These are phyloP conservation scores for Phaetusa simplex DNA, from an alignment of 2,113 vertebrate genomes.

Conservation along the genomic window DNA sequence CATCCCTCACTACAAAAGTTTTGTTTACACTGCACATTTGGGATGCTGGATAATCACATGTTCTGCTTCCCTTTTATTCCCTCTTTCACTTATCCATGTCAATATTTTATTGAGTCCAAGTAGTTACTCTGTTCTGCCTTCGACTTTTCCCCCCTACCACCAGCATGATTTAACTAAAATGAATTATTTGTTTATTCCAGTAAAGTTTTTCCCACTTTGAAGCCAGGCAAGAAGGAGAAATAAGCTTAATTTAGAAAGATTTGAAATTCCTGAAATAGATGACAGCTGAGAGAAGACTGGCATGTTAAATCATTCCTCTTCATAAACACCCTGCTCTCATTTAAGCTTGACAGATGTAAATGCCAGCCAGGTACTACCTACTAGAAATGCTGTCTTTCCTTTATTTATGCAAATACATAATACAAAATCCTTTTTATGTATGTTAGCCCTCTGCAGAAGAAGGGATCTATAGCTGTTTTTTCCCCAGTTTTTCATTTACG, in stretches of 20 bases:
- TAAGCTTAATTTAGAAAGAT: constrained; percentile 53
- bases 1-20: background rate
- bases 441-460: background rate
- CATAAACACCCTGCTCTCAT: constrained; percentile 41
- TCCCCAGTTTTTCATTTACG: background rate
- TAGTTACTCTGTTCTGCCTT: background rate
- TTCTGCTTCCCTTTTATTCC: background rate
- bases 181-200: constrained; percentile 42
- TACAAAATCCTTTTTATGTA: background rate
- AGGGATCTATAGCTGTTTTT: background rate
- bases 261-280: constrained; percentile 52
- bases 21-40: constrained; percentile 8
- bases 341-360: constrained; percentile 62
- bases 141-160: background rate
- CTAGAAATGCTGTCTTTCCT: background rate
- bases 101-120: constrained; percentile 26
- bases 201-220: background rate
- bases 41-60: background rate
- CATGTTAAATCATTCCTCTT: constrained; percentile 53
- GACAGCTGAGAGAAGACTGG: constrained; percentile 56
- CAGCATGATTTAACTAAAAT: background rate
- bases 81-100: background rate
- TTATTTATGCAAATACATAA: constrained; percentile 49
- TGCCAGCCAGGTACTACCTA: constrained; percentile 51
- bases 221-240: background rate